Evolutionary conservation across 2,113 vertebrate species (phyloP).

Genomic region (Anas platyrhynchos): DNA sequence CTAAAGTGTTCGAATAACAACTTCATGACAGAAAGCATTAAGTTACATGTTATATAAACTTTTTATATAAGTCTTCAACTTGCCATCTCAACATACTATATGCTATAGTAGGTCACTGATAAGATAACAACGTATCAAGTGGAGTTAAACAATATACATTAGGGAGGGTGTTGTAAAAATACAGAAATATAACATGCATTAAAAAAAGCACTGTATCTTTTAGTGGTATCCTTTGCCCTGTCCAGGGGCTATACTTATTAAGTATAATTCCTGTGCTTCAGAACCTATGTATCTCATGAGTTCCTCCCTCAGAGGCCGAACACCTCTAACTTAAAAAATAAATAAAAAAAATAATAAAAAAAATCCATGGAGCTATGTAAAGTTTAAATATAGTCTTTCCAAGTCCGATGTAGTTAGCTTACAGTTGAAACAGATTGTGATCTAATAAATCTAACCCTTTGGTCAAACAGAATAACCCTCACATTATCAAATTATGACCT

Average conservation of each 20-base stretch:
- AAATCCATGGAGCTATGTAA: neutral
- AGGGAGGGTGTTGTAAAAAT: conserved; percentile 9
- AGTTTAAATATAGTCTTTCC: neutral
- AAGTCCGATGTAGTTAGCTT: neutral
- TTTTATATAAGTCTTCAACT: conserved; percentile 16
- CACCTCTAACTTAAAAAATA: neutral
- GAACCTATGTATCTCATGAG: neutral
- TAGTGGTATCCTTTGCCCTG: neutral
- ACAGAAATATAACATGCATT: neutral
- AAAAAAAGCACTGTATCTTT: accelerated
- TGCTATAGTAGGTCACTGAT: conserved; percentile 42
- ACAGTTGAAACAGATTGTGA: neutral
- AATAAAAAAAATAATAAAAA: neutral
- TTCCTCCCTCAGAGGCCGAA: neutral
- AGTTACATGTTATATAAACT: conserved; percentile 29
- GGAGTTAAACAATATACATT: conserved; percentile 36
- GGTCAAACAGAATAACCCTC: neutral
- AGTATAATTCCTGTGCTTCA: neutral
- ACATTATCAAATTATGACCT: neutral
- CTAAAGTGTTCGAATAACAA: conserved; percentile 24
- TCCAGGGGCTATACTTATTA: neutral
- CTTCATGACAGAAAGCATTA: conserved; percentile 43
- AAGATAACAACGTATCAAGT: conserved; percentile 38
- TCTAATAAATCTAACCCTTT: neutral
- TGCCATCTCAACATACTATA: conserved; percentile 62